Percentiles rank a stretch among this genome's conserved stretches.
These are phyloP conservation scores for Xestia rhomboidea DNA, from an alignment of 2,888 invertebrate species.

Conservation along the genomic window DNA sequence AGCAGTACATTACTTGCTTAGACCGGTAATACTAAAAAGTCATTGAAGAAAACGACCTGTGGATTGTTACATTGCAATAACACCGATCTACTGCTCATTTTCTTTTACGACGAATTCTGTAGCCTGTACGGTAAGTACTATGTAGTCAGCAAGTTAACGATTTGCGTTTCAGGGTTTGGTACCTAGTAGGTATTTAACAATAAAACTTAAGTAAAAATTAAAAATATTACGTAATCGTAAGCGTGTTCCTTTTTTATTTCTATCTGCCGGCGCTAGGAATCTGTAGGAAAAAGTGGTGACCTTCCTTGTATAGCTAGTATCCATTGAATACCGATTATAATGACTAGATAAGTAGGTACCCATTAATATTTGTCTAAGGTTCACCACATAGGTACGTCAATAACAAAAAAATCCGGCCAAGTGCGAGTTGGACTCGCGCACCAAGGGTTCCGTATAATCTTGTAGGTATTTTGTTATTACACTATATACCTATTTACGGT, in stretches of 20 bases:
- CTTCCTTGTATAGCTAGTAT: background rate
- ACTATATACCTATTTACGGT: too few relatives aligned
- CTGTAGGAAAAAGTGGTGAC: background rate
- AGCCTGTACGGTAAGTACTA: background rate
- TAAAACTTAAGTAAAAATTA: background rate
- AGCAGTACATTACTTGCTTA: conserved; percentile 26
- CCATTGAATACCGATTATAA: background rate
- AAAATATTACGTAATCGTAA: background rate
- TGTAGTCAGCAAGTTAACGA: background rate
- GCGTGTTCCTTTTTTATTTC: background rate
- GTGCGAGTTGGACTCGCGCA: too few relatives aligned
- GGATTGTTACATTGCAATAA: background rate
- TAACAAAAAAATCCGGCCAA: too few relatives aligned
- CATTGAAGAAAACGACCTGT: conserved; percentile 20
- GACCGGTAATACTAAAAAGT: background rate
- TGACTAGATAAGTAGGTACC: background rate
- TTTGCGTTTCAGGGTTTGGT: background rate
- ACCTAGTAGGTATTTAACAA: background rate
- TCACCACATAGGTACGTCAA: too few relatives aligned
- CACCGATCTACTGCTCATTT: background rate
- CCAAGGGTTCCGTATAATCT: too few relatives aligned
- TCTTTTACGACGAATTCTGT: background rate
- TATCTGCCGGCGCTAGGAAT: background rate
- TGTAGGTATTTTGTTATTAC: too few relatives aligned
- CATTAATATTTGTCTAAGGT: background rate